Base-by-base conservation (phyloP, 2,888 invertebrate species). In the Andrena marginata region DNA sequence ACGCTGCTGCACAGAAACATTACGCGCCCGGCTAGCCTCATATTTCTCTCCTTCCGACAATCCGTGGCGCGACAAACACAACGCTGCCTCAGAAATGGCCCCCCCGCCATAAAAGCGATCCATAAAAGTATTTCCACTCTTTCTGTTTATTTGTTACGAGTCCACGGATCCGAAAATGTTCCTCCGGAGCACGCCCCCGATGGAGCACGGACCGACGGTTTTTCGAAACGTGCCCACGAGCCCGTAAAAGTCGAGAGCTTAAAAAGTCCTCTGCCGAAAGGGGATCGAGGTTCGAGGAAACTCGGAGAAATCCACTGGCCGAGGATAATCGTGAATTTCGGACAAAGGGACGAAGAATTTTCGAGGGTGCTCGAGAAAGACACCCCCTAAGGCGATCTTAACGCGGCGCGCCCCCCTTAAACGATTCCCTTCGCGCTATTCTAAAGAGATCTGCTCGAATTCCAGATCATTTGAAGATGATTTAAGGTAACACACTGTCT, bases 211-310 rank as follows among this genome's bases (percentile, higher is more conserved):
- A 1, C 48, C 81, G 35, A 65, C 74, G 84, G 67, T 68, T 84
- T 72, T 82, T 77, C 60, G 77, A 86, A 82, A 74, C 62, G 59
- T 82, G 82, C 68, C 67, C 84, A 87, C 77, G 59, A 76, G 70
- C 62, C 86, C 86, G 81, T 84, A 82, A 86, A 82, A 86, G 81
- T 84, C 81, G 69, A 75, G 69, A 72, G 77, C 67, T 87, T 84
- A 77, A 82, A 74, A 82, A 84, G 82, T 81, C 73, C 69, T 81
- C 72, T 59, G 76, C 8, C 6, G 64, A 69, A 68, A 33, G 49
- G 51, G 42, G 60, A 75, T 76, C 64, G 56, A 23, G 56, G 56
- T 56, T 48, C 29, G 16, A 10, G 3, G 48, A 56, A n/a, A 23
- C 48, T n/a, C 10, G 13, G 42, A 31, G 62, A 33, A 48, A 72